phyloP scores from a whole-genome alignment of 2,797 vertebrate species.

The Rhabdomys pumilio region DNA sequence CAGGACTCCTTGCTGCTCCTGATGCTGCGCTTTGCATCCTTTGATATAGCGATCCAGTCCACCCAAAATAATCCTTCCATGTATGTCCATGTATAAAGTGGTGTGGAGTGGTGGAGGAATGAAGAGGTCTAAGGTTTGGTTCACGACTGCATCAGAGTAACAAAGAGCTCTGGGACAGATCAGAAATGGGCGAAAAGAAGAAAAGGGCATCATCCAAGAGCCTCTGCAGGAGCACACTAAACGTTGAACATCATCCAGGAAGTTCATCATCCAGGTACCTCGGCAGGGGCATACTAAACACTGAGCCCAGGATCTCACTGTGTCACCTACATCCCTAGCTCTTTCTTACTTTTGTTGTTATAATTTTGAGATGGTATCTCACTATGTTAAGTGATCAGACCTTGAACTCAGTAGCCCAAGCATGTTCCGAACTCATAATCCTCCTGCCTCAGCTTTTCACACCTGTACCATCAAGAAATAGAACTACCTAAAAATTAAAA shows the following conservation, averaged over 20 bases:
- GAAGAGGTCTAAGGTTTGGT: not conserved
- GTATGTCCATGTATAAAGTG: not conserved
- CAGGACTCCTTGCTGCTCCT: not conserved
- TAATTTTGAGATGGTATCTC: not conserved
- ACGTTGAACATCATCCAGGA: not conserved
- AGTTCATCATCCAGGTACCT: not conserved
- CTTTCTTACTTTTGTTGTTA: not conserved
- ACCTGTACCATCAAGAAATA: not conserved
- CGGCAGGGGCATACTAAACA: no score
- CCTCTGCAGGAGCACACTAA: not conserved
- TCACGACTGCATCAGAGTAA: not conserved
- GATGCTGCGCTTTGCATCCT: not conserved
- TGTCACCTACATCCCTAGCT: not conserved
- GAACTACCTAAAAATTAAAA: not conserved
- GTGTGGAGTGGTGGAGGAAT: not conserved
- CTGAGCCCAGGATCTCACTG: not conserved
- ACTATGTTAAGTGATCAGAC: not conserved
- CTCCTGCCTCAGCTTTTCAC: not conserved
- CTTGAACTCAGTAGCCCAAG: not conserved
- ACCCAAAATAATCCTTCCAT: not conserved
- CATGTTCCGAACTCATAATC: not conserved
- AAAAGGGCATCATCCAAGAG: not conserved
- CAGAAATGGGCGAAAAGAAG: not conserved
- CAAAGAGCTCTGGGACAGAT: not conserved
- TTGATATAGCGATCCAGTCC: not conserved